phyloP scores from a whole-genome alignment of 2,113 vertebrate genomes.

The Xenopus laevis region DNA sequence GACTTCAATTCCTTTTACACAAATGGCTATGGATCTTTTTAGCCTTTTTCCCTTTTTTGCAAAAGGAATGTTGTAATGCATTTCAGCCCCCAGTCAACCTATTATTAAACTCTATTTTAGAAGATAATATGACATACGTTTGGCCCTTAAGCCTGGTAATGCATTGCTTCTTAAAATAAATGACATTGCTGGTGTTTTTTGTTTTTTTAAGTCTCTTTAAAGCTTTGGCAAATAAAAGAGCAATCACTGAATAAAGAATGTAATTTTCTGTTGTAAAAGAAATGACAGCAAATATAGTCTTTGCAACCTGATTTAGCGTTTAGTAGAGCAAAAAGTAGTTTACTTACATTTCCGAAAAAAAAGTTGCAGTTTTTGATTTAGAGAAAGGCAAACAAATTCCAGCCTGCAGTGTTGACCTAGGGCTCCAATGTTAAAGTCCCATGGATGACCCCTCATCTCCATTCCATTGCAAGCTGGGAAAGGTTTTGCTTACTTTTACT shows the following conservation, averaged over 20 bases:
- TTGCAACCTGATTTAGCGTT: background rate
- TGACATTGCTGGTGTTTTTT: conserved; percentile 38
- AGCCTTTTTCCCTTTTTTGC: background rate
- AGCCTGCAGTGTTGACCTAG: too few species aligned
- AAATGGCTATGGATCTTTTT: background rate
- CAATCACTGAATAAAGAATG: background rate
- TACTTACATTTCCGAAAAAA: background rate
- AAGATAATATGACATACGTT: background rate
- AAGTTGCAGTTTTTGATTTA: background rate
- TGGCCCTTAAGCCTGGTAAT: conserved; percentile 26
- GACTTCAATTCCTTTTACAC: too few species aligned
- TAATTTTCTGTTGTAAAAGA: background rate
- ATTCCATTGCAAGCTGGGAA: too few species aligned
- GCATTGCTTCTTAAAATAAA: conserved; percentile 48
- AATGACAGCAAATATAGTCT: background rate
- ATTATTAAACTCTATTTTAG: conserved; percentile 13
- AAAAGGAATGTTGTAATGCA: background rate
- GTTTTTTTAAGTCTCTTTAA: background rate
- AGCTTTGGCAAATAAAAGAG: background rate
- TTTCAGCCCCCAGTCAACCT: conserved; percentile 35
- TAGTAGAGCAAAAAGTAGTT: background rate
- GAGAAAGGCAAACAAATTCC: background rate
- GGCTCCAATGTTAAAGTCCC: too few species aligned
- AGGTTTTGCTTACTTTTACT: too few species aligned
- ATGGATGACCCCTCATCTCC: too few species aligned